Evolutionary conservation across 1,140 invertebrate species (phyloP), one percentile per base, ranked within the genome.

Genomic region (Calycopis cecrops): DNA sequence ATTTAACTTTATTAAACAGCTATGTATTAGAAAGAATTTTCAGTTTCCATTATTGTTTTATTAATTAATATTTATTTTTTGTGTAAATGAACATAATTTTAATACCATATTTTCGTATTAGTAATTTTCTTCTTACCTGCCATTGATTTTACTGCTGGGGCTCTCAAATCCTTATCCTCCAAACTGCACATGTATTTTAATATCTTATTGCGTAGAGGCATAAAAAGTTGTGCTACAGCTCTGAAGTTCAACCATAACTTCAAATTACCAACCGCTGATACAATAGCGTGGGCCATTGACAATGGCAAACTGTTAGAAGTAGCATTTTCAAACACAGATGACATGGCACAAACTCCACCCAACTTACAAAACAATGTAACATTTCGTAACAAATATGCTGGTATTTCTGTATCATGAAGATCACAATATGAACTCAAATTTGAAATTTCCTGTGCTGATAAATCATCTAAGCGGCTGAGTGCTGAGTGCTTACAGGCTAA

Each of bases 211-310:
- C 96, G 90, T 38, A 98, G 83, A 35, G 96, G 96, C 73, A 97
- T 92, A 77, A 97, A 95, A 58, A 95, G 90, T 75, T 96, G 94
- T 66, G 96, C 91, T 42, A 97, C 93, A 51, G 95, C 95, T 66
- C 94, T 92, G 69, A 95, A 96, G 87, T 97, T 97, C 65, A 98
- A 91, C 96, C 96, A 98, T n/a, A 97, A 86, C 75, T 97, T 96
- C 38, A 98, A 92, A 90, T 97, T 97, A 57, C 96, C 95, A 60
- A 97, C 94, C 71, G 97, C 92, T 65, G 93, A 94, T 65, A 97
- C 95, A 77, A 98, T 94, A 28, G 95, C 93, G 89, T 98, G 96
- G 16, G 96, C 96, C 73, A 97, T 93, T 21, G 93, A 93, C 55
- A 97, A 91, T 3, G 96, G 94, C 61, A 98, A 88, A 34, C 90